Evolutionary conservation across 2,888 invertebrate species (phyloP), one percentile per base, ranked within the genome.

Genomic region (Patella pellucida): DNA sequence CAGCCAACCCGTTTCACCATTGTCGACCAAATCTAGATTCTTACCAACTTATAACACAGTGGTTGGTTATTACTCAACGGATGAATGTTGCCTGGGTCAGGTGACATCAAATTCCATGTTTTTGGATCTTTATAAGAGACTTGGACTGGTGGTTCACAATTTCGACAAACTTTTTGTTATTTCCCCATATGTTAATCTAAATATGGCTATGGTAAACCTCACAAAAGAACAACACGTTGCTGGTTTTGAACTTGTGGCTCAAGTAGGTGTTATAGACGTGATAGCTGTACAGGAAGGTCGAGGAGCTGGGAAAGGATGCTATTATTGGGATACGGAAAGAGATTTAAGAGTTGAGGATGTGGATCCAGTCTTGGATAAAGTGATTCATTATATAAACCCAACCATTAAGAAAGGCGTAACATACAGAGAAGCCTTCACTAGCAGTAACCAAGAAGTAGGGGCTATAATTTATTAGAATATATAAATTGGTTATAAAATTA

Each of bases 211-310:
- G 68, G 54, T 76, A 11, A 84, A 83, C 73, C 75, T 79, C 31
- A 79, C 84, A 1, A 62, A 85, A 9, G 71, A 62, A n/a, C 79
- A 84, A 14, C 83, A 85, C 69, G 79, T 83, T 15, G 41, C 76
- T 15, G 85, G 85, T 50, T 84, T 86, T 72, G 74, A 71, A 31
- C 62, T 87, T 19, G 82, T 78, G 14, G 70, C 68, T 9, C 75
- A 80, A 3, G 69, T 74, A 0, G 69, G 52, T 31, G 79, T 83
- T 27, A 41, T 41, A 41, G 85, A 86, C 77, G 75, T 86, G 70
- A 80, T 87, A n/a, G 82, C 85, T 62, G 84, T 87, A 14, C 83
- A 84, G 74, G 87, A 87, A 77, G 85, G 87, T 2, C 81, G 86
- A 14, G 87, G 86, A 12, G 78, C 73, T n/a, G 86, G 84, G 16